phyloP scores from a whole-genome alignment of 2,888 invertebrate species.

The Hydroisotoma schaefferi region DNA sequence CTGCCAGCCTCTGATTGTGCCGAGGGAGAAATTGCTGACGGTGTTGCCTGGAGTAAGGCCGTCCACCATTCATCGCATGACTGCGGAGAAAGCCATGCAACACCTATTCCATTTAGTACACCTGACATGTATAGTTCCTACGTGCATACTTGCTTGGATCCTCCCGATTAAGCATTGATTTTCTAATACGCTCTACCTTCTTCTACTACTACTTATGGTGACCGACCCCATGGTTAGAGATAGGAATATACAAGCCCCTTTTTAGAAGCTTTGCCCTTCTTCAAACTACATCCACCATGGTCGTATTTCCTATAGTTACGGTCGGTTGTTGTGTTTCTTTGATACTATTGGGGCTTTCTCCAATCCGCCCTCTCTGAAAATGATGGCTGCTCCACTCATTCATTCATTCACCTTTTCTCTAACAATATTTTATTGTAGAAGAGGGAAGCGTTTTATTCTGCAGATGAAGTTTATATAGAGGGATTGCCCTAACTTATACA shows the following conservation, averaged over 20 bases:
- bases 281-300: neutral
- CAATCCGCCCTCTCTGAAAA: neutral
- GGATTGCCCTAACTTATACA: neutral
- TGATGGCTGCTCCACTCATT: slow-evolving; percentile 1
- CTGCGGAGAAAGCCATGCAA: slow-evolving; percentile 29
- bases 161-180: slow-evolving; percentile 8
- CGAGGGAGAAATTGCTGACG: slow-evolving; percentile 33
- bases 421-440: too few species aligned
- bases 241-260: neutral
- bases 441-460: too few species aligned
- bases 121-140: slow-evolving; percentile 42
- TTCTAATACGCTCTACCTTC: neutral
- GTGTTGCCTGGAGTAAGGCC: slow-evolving; percentile 30
- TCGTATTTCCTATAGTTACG: neutral
- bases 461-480: too few species aligned
- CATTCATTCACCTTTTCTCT: neutral
- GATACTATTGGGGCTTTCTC: neutral
- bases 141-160: neutral
- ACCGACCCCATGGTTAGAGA: neutral
- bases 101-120: slow-evolving; percentile 49
- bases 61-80: slow-evolving; percentile 12
- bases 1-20: neutral
- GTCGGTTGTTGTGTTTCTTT: too few species aligned
- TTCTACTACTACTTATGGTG: neutral
- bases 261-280: too few species aligned